Percentiles rank a stretch among this genome's conserved stretches.
Evolutionary conservation across 2,888 invertebrate species (phyloP).

Genomic region (Hecatera dysodea): DNA sequence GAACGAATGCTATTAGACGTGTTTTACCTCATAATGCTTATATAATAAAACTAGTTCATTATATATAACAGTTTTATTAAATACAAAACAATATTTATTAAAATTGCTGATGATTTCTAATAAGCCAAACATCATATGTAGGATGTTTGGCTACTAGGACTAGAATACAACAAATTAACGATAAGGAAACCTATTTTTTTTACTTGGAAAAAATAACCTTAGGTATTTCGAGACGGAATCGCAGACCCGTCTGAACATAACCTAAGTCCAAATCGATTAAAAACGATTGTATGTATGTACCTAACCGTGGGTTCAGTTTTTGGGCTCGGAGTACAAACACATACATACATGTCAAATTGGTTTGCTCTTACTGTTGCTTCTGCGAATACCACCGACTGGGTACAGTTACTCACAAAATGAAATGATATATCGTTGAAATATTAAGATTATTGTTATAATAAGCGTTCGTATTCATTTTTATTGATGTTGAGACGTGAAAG

Average conservation of each 20-base stretch:
- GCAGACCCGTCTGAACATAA: conserved; percentile 38
- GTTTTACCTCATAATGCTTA: neutral
- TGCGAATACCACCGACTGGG: conserved; percentile 76
- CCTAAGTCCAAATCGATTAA: conserved; percentile 41
- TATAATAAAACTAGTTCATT: too few species aligned
- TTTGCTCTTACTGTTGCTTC: conserved; percentile 81
- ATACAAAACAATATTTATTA: neutral
- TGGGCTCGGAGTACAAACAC: conserved; percentile 71
- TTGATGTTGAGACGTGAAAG: conserved; percentile 9
- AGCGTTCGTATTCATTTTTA: conserved; percentile 29
- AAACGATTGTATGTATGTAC: conserved; percentile 52
- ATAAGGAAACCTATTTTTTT: neutral
- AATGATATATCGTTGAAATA: conserved; percentile 47
- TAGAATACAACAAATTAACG: neutral
- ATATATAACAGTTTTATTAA: neutral
- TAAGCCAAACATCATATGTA: neutral
- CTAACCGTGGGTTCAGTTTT: conserved; percentile 68
- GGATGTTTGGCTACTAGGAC: too few species aligned
- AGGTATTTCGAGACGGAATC: conserved; percentile 1
- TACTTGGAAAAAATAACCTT: neutral
- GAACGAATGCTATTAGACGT: neutral
- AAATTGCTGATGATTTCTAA: neutral
- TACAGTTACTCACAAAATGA: conserved; percentile 69
- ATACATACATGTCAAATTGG: conserved; percentile 78
- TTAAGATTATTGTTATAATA: conserved; percentile 21